Evolutionary conservation across 2,113 vertebrate species (phyloP), one percentile per base, ranked within the genome.

Genomic region (Pogona vitticeps): DNA sequence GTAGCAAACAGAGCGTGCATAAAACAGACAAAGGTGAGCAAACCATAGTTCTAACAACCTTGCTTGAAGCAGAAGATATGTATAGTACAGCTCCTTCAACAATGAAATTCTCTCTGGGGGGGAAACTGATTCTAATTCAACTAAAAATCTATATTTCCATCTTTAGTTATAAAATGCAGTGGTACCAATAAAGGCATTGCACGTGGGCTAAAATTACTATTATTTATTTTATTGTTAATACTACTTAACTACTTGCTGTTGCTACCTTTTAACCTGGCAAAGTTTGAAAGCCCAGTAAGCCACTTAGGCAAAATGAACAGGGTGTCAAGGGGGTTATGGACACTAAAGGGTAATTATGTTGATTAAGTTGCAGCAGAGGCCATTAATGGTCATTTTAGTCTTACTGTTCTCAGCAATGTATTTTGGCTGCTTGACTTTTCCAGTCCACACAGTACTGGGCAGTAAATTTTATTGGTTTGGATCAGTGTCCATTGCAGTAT

Each of bases 211-310:
- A 61, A 72, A 86, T 80, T 61, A 33, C n/a, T 46, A 73, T 86
- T 42, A 86, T 73, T 86, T 59, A 83, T 75, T 83, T 61, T 36
- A n/a, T 75, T 86, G 77, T 73, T 46, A 28, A 70, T 42, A 26
- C 76, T 59, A 23, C 52, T 70, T 71, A 86, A 68, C 20, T 86
- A 59, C 46, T 36, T 56, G 71, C 33, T 79, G 26, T n/a, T 61
- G 52, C 33, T 12, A n/a, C 13, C 18, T 79, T 79, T 79, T 61
- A 71, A 72, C 67, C n/a, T 26, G 52, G 21, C 5, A 86, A 72
- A 72, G 59, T 61, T 40, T 72, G 65, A 52, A 21, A 18, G n/a
- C 28, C 21, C 63, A 36, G 56, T 20, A 52, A 7, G 12, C 58
- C 21, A 63, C 8, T 73, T 1, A 20, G 36, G 40, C 68, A 79